Evolutionary conservation across 2,797 vertebrate species (phyloP), one percentile per base, ranked within the genome.

Genomic region (Simalia tracyae): DNA sequence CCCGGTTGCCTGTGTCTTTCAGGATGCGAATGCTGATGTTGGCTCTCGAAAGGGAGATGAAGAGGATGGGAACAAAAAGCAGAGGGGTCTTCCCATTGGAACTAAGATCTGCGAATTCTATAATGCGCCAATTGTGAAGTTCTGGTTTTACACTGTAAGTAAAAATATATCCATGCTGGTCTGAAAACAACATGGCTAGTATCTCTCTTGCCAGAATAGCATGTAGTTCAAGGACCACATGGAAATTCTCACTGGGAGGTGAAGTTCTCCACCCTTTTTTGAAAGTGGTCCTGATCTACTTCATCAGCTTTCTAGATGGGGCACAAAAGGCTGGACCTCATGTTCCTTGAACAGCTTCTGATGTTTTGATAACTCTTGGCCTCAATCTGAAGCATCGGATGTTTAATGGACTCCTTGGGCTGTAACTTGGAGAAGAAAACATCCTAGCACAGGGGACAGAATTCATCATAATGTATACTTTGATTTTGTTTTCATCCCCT

Each of bases 71-170:
- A 98, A 97, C 91, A 97, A 97, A 92, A 98, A 99, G 84, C 97
- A 98, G 57, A 98, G 92, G 0, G 98, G 98, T 95, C 98, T 99
- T 93, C 99, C 99, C 17, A 99, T 99, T 14, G 99, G 98, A 87
- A 98, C 97, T 89, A 98, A 98, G 96, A 98, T 99, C 95, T 99
- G 98, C 94, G 99, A 99, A 97, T 99, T 99, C 97, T 99, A 99
- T 88, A 98, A 99, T 0, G 99, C 99, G 0, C 99, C 99, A 28
- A 99, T 99, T 92, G 99, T 99, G 94, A 99, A 99, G 97, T 99
- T 99, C 97, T 99, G 99, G 99, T 99, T 99, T 96, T 99, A 99
- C 96, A 99, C 99, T 1, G 99, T 99, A 97, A 98, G 98, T 4
- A 4, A 31, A 63, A 91, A 17, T 28, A 17, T 8, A 28, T 15